Evolutionary conservation across 1,140 invertebrate genomes (phyloP).

Genomic region (Goniozus legneri): DNA sequence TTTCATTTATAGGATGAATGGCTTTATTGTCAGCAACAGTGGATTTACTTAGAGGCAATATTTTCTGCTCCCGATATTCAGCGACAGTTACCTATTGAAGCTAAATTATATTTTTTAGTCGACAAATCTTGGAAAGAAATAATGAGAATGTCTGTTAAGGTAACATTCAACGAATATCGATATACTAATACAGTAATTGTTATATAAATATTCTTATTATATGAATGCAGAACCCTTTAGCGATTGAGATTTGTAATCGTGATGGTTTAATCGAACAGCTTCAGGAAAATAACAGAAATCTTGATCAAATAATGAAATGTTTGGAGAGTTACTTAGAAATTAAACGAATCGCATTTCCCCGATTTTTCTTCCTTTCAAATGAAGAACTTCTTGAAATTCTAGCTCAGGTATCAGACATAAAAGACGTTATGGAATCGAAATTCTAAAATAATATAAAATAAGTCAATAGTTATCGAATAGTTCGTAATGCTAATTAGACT

Average conservation of each 20-base stretch:
- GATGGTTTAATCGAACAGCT: constrained; percentile 68
- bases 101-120: constrained; percentile 77
- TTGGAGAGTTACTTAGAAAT: constrained; percentile 80
- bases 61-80: constrained; percentile 88
- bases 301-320: constrained; percentile 80
- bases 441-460: too few relatives aligned
- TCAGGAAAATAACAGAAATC: constrained; percentile 69
- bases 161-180: constrained; percentile 26
- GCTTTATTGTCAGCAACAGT: constrained; percentile 78
- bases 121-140: constrained; percentile 86
- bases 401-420: constrained; percentile 64
- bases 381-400: constrained; percentile 91
- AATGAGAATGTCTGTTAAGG: constrained; percentile 70
- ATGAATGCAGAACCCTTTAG: constrained; percentile 65
- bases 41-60: constrained; percentile 84
- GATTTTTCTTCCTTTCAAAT: constrained; percentile 93
- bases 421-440: too few relatives aligned
- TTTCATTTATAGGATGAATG: constrained; percentile 69
- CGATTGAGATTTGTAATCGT: constrained; percentile 65
- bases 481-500: too few relatives aligned
- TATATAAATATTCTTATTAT: constrained; percentile 4
- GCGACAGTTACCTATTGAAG: constrained; percentile 78
- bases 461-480: too few relatives aligned
- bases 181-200: background rate
- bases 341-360: constrained; percentile 85